Percentiles rank a stretch among this genome's conserved stretches.
Evolutionary conservation across 2,113 vertebrate genomes (phyloP).

Genomic region (Silurus asotus): DNA sequence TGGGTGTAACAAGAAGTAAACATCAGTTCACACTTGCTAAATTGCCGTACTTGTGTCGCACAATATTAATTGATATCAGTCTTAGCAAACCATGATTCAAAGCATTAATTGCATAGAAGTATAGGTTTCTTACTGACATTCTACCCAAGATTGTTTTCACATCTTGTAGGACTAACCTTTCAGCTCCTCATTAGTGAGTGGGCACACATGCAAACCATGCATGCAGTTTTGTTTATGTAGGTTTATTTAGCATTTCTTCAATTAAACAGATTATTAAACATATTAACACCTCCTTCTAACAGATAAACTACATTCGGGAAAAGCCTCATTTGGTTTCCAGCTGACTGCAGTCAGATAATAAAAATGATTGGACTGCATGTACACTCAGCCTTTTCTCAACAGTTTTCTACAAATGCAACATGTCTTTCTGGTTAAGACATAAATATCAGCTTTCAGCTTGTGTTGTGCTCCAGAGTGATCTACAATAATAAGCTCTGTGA

Average conservation of each 20-base stretch:
- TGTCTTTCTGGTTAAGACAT: neutral
- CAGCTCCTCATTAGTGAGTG: neutral
- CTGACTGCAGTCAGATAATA: neutral
- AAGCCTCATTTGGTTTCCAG: neutral
- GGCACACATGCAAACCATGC: neutral
- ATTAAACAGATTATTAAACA: neutral
- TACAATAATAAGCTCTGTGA: neutral
- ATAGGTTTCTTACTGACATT: neutral
- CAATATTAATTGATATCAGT: neutral
- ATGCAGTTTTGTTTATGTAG: neutral
- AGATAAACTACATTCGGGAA: neutral
- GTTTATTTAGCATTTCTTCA: neutral
- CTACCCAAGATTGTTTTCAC: neutral
- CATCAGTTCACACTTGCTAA: neutral
- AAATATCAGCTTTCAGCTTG: neutral
- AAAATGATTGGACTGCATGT: neutral
- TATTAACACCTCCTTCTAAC: neutral
- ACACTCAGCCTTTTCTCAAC: neutral
- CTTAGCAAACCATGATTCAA: neutral
- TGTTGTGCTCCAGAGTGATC: neutral
- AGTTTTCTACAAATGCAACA: neutral
- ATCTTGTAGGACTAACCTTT: neutral
- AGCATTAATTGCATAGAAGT: neutral
- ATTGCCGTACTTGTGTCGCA: neutral
- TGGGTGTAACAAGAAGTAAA: neutral